phyloP scores from a whole-genome alignment of 2,113 vertebrate genomes.

The Pygoscelis adeliae region DNA sequence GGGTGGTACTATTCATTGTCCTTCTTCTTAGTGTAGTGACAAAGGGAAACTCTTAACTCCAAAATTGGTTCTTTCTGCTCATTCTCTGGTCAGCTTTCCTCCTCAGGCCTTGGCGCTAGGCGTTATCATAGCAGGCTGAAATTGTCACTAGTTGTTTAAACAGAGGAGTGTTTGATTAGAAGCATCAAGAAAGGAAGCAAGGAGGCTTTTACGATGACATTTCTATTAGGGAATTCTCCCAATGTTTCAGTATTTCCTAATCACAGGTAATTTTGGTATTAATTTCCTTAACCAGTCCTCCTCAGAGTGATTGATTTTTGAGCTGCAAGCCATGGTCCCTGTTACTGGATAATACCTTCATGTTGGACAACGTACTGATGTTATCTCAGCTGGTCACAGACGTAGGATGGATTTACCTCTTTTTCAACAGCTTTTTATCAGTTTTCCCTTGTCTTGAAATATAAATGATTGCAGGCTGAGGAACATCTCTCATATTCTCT shows the following conservation, averaged over 20 bases:
- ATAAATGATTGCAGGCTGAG: conserved; percentile 1
- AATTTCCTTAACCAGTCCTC: neutral
- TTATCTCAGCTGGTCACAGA: neutral
- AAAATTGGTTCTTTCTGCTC: neutral
- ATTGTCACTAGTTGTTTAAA: neutral
- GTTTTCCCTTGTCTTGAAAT: conserved; percentile 50
- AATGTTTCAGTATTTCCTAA: neutral
- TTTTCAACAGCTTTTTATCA: conserved; percentile 57
- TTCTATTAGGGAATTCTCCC: neutral
- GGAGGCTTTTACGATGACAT: neutral
- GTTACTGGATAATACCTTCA: neutral
- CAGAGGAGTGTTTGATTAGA: neutral
- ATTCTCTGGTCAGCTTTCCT: neutral
- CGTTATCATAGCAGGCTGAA: neutral
- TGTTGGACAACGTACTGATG: neutral
- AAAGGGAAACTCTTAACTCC: neutral
- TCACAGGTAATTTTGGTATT: neutral
- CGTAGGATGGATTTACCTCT: conserved; percentile 8
- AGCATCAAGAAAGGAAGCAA: neutral
- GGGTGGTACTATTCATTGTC: neutral
- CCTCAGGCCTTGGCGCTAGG: neutral
- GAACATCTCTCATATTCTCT: neutral
- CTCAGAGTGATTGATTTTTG: neutral
- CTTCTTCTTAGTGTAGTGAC: neutral
- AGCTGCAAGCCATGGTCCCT: neutral